These are phyloP conservation scores for Spermophilus dauricus DNA, from an alignment of 2,113 vertebrate species.

Conservation along the genomic window DNA sequence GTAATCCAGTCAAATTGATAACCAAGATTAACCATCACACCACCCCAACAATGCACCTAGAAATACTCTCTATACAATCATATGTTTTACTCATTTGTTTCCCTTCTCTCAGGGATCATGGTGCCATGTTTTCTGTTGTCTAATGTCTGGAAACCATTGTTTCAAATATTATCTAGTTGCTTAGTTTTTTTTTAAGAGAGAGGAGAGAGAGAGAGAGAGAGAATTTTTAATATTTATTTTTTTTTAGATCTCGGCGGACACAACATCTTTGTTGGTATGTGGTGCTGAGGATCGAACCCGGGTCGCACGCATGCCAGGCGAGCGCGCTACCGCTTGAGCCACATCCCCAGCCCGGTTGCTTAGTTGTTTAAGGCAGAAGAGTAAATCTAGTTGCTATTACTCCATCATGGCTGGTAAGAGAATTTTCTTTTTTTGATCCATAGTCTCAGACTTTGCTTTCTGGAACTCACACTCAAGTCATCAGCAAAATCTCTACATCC, in stretches of 20 bases:
- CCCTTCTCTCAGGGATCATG: not conserved
- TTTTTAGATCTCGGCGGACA: no score
- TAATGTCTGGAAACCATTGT: slow-evolving; percentile 4
- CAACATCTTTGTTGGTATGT: no score
- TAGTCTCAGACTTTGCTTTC: not conserved
- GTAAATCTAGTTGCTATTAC: no score
- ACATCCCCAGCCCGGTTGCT: not conserved
- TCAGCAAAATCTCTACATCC: not conserved
- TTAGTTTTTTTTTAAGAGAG: not conserved
- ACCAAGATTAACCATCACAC: no score
- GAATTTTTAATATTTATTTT: no score
- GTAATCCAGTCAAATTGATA: no score
- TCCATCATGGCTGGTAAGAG: no score
- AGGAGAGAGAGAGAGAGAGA: no score
- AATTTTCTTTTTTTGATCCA: not conserved
- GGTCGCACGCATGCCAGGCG: no score
- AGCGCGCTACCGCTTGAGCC: no score
- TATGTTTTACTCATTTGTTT: not conserved
- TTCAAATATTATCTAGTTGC: not conserved
- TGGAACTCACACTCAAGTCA: not conserved
- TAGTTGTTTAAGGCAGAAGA: not conserved
- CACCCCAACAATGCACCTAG: no score
- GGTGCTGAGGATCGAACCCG: no score
- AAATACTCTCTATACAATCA: not conserved
- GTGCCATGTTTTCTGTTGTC: not conserved